Evolutionary conservation across 1,140 invertebrate species (phyloP).

Genomic region (Lethocerus indicus): DNA sequence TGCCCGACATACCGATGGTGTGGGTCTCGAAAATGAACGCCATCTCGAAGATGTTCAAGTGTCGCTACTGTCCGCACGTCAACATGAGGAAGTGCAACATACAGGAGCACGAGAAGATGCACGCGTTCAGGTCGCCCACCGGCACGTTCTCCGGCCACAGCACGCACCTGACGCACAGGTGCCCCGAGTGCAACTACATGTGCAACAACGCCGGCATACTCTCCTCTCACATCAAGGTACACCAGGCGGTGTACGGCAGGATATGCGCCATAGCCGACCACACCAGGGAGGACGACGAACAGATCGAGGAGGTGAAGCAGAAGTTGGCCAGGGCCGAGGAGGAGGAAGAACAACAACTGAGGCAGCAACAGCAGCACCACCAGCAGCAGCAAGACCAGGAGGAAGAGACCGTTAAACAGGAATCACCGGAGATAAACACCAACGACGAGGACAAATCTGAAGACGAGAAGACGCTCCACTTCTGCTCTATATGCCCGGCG

Average conservation of each 20-base stretch:
- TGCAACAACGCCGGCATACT: slow-evolving; percentile 57
- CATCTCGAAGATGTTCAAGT: slow-evolving; percentile 71
- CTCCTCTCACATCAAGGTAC: slow-evolving; percentile 60
- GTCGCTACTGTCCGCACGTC: slow-evolving; percentile 66
- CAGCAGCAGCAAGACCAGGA: not conserved
- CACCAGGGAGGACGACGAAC: slow-evolving; percentile 41
- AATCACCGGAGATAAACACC: not conserved
- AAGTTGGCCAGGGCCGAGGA: slow-evolving; percentile 9
- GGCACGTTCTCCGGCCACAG: slow-evolving; percentile 17
- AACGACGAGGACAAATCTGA: slow-evolving; percentile 7
- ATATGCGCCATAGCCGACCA: slow-evolving; percentile 49
- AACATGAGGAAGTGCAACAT: slow-evolving; percentile 62
- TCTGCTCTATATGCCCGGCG: slow-evolving; percentile 52
- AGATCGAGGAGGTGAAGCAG: slow-evolving; percentile 37
- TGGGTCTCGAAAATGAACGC: slow-evolving; percentile 51
- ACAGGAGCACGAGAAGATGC: slow-evolving; percentile 73
- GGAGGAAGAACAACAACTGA: too few relatives aligned
- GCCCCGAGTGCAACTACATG: slow-evolving; percentile 63
- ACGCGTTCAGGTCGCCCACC: slow-evolving; percentile 30
- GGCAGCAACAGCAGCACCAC: too few relatives aligned
- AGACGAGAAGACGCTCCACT: slow-evolving; percentile 22
- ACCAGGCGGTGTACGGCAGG: slow-evolving; percentile 46
- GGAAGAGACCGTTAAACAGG: not conserved
- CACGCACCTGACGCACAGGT: slow-evolving; percentile 28
- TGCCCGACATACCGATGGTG: slow-evolving; percentile 39